phyloP scores from a whole-genome alignment of 2,797 vertebrate species.

The Cynopterus sphinx region DNA sequence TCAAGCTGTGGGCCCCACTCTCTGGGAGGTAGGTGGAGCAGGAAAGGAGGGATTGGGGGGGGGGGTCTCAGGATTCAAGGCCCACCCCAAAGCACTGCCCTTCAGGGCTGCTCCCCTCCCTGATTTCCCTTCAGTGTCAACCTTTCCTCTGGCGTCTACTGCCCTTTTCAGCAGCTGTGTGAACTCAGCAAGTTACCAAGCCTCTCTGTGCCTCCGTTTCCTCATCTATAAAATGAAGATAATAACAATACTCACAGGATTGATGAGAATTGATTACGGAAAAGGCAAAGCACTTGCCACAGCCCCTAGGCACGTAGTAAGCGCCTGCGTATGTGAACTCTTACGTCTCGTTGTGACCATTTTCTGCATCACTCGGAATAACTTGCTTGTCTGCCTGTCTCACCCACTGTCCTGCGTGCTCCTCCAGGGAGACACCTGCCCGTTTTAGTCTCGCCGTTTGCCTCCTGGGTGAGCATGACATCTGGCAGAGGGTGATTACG shows the following conservation, averaged over 20 bases:
- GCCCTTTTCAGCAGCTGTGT: neutral
- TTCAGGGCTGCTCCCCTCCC: fast-evolving
- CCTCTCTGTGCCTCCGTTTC: neutral
- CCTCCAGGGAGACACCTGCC: neutral
- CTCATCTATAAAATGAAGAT: neutral
- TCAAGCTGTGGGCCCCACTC: neutral
- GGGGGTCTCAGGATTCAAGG: neutral
- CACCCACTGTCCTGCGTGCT: fast-evolving
- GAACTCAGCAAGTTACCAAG: neutral
- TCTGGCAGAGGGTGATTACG: neutral
- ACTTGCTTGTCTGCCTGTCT: neutral
- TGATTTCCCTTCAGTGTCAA: neutral
- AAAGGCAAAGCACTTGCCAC: neutral
- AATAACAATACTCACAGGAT: neutral
- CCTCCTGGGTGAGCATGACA: neutral
- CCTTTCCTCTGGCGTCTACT: neutral
- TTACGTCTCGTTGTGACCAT: neutral
- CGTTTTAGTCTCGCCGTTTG: fast-evolving
- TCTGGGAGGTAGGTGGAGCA: neutral
- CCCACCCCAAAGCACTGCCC: too few relatives aligned
- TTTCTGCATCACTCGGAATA: neutral
- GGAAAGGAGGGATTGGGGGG: neutral
- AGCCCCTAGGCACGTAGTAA: fast-evolving
- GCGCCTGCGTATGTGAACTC: neutral
- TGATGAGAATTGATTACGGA: neutral